Conservation (phyloP, 1,140 invertebrate genomes). For the Apis dorsata region DNA sequence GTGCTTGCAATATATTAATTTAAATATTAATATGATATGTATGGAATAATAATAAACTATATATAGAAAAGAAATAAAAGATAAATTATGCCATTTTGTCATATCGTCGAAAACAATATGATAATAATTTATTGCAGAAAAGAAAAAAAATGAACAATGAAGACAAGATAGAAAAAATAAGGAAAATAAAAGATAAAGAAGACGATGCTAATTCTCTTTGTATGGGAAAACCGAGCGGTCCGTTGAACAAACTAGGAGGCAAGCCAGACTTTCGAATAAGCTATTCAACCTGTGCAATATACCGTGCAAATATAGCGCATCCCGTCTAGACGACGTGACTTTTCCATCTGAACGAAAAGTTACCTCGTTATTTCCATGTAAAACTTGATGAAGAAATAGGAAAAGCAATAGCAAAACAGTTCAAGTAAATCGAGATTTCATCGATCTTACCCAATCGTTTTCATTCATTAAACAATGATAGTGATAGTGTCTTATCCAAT, state of each 20-base stretch:
- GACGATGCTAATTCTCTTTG: conserved; percentile 58
- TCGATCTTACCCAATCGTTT: no score
- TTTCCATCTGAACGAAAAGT: conserved; percentile 54
- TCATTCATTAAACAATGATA: background rate
- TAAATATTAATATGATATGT: background rate
- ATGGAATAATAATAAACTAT: background rate
- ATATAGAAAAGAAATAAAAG: background rate
- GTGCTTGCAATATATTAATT: background rate
- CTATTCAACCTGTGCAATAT: conserved; percentile 62
- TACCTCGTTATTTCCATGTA: conserved; percentile 58
- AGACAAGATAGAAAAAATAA: background rate
- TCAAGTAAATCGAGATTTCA: background rate
- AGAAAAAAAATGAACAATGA: background rate
- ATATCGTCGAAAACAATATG: background rate
- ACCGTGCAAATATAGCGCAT: conserved; percentile 60
- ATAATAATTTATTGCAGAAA: background rate
- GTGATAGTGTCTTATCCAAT: background rate
- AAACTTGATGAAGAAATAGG: background rate
- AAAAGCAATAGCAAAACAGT: conserved; percentile 1
- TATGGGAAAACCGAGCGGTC: conserved; percentile 55
- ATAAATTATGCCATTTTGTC: background rate
- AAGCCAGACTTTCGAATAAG: conserved; percentile 57
- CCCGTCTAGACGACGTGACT: conserved; percentile 60
- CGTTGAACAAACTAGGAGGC: conserved; percentile 19
- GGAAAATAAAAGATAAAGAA: conserved; percentile 36